Evolutionary conservation across 2,888 invertebrate genomes (phyloP).

Genomic region (Hedychridium roseum): DNA sequence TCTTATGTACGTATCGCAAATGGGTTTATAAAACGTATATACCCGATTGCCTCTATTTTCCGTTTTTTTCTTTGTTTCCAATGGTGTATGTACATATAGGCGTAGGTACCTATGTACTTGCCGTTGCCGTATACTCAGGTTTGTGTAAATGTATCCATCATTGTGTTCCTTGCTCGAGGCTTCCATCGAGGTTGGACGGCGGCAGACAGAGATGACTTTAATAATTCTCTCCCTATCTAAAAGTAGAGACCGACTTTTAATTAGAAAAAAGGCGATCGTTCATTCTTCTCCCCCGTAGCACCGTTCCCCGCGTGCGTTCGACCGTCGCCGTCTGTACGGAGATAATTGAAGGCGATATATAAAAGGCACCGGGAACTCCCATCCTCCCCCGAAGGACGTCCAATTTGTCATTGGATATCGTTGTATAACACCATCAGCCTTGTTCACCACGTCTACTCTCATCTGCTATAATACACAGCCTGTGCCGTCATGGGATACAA

Average conservation of each 20-base stretch:
- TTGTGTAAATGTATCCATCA: too few species aligned
- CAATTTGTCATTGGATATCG: conserved; percentile 28
- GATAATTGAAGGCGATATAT: conserved; percentile 28
- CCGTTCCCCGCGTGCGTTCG: conserved; percentile 16
- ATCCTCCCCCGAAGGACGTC: conserved; percentile 21
- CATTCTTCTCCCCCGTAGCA: conserved; percentile 25
- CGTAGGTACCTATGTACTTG: too few species aligned
- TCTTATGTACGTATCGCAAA: too few species aligned
- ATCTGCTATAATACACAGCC: too few species aligned
- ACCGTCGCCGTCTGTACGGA: conserved; percentile 3
- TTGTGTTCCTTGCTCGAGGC: background rate
- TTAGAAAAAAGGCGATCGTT: conserved; percentile 31
- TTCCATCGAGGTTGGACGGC: conserved; percentile 8
- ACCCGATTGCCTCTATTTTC: conserved; percentile 2
- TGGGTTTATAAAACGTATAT: too few species aligned
- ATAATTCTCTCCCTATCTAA: conserved; percentile 21
- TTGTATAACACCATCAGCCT: too few species aligned
- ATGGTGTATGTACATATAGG: too few species aligned
- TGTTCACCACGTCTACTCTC: too few species aligned
- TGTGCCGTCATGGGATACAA: too few species aligned
- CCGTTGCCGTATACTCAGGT: too few species aligned
- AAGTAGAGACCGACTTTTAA: conserved; percentile 26
- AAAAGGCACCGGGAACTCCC: too few species aligned
- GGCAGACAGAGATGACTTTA: conserved; percentile 21
- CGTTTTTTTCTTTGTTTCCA: conserved; percentile 5